phyloP scores from a whole-genome alignment of 64 coral and sea anemone genomes.

The Montipora cactus region DNA sequence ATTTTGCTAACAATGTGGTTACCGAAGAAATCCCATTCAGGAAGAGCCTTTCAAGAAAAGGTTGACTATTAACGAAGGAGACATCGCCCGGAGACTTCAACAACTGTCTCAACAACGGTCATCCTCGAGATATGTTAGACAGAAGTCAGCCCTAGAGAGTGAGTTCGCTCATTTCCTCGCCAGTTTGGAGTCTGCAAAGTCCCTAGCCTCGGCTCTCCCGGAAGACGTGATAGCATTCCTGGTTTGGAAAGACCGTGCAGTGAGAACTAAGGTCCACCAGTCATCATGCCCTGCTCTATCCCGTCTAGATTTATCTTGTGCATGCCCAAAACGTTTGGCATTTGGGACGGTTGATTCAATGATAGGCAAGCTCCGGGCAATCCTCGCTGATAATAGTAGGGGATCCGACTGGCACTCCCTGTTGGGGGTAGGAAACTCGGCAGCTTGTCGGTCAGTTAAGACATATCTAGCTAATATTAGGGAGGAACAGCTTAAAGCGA shows the following conservation, averaged over 20 bases:
- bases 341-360: constrained; percentile 36
- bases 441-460: neutral
- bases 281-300: neutral
- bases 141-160: constrained; percentile 31
- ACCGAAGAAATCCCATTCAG: neutral
- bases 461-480: neutral
- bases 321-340: constrained; percentile 41
- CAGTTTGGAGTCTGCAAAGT: neutral
- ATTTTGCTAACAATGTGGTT: constrained; percentile 57
- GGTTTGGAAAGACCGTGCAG: constrained; percentile 51
- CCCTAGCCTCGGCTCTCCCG: neutral
- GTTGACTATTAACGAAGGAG: neutral
- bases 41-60: neutral
- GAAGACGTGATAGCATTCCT: constrained; percentile 30
- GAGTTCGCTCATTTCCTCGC: neutral
- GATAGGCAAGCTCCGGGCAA: constrained; percentile 30
- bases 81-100: neutral
- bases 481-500: neutral
- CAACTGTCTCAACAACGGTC: neutral
- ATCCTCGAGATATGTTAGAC: constrained; percentile 26
- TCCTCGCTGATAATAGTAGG: neutral
- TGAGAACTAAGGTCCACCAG: constrained; percentile 32
- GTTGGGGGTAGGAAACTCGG: neutral
- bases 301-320: neutral
- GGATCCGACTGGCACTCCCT: neutral